Base-by-base conservation (phyloP, 2,888 invertebrate species). In the Cataglyphis livida region DNA sequence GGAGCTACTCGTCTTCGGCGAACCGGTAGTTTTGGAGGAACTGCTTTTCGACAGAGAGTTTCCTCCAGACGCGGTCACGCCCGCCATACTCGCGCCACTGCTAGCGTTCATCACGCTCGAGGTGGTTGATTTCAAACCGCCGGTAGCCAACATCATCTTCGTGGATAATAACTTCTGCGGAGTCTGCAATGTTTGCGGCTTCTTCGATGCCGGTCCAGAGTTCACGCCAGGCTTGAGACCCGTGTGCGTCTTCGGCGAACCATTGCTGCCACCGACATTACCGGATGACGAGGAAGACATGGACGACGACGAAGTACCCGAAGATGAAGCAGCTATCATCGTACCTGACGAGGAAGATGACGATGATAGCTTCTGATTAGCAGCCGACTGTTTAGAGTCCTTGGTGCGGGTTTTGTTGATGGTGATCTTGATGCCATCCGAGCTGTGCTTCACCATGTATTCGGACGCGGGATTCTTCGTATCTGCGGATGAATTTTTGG, bases 401-500 rank as follows among this genome's bases (percentile, higher is more conserved):
- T 97, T 97, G 32, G 96, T 96, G 91, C 97, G 96, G 0, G 98
- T 98, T 95, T 98, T 98, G 92, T 98, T 98, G 38, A 98, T 98
- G 3, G 98, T 98, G 78, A 98, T 96, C 94, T 98, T 98, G 95
- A 98, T 98, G 4, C 98, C 98, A 90, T 98, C 98, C 21, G 97
- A 97, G 92, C 98, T 98, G 25, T 97, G 97, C 92, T 98, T 98
- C 0, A 98, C 98, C 97, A 98, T 98, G 91, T 98, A 98, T 92
- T 98, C 98, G 12, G 66, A 65, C 0, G 94, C 94, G 41, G 97
- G 97, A 92, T 97, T 97, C 95, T 97, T 97, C 21, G 78, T 95
- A 59, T 95, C 95, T 0, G 94, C 92, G 0, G 93, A 91, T 0
- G 94, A 92, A 90, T 95, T 95, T 35, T 92, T 93, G 0, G 88